These are phyloP conservation scores for Phyllopteryx taeniolatus DNA, from an alignment of 2,113 vertebrate species.

Conservation along the genomic window DNA sequence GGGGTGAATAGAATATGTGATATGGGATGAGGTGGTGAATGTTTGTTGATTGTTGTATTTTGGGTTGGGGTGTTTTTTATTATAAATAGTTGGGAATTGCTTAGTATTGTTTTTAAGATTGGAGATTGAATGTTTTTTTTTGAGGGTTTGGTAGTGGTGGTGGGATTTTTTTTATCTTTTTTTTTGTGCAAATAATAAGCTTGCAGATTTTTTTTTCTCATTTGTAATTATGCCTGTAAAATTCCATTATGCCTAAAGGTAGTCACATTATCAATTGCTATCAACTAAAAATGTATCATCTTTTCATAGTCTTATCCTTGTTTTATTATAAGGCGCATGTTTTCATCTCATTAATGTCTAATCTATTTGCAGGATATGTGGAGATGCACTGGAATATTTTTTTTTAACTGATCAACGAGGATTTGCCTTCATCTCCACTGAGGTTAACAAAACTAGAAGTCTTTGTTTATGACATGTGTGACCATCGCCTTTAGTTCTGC, in stretches of 20 bases:
- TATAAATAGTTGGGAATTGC: no score
- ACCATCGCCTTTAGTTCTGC: background rate
- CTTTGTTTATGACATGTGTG: background rate
- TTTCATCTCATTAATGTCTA: no score
- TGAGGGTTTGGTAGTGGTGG: no score
- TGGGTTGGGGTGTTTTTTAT: no score
- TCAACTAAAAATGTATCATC: no score
- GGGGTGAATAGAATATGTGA: no score
- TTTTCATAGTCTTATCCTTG: no score
- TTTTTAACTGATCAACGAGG: background rate
- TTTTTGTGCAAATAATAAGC: slow-evolving; percentile 31
- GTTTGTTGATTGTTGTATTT: no score
- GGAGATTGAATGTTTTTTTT: no score
- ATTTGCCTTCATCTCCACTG: background rate
- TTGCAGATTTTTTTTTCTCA: background rate
- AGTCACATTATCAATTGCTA: background rate
- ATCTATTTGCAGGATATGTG: background rate
- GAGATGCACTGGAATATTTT: background rate
- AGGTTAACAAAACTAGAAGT: background rate
- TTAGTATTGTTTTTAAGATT: no score
- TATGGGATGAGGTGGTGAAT: no score
- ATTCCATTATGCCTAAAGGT: slow-evolving; percentile 40
- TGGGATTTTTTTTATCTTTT: slow-evolving; percentile 4
- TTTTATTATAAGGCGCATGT: no score
- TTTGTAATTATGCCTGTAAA: slow-evolving; percentile 58